Percentiles rank a stretch among this genome's conserved stretches.
phyloP scores from a whole-genome alignment of 2,888 invertebrate species.

The Leuctra nigra region DNA sequence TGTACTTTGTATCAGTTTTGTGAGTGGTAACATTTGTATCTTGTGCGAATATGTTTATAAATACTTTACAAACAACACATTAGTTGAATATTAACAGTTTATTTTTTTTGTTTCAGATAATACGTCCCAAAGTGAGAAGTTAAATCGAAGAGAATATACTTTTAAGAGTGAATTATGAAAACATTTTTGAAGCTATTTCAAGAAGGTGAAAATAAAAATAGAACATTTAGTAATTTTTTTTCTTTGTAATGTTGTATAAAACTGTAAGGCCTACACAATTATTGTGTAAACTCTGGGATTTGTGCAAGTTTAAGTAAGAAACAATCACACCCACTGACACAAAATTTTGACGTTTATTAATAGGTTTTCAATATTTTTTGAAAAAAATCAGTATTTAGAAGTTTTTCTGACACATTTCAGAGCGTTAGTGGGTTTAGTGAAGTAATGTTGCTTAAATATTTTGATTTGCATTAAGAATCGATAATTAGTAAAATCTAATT shows the following conservation, averaged over 20 bases:
- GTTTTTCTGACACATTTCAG: too few relatives aligned
- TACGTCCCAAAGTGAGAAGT: slow-evolving; percentile 17
- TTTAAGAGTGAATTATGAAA: slow-evolving; percentile 9
- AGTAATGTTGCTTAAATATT: too few relatives aligned
- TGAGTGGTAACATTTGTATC: too few relatives aligned
- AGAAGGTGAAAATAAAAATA: neutral
- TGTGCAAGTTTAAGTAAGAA: slow-evolving; percentile 6
- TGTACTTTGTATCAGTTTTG: too few relatives aligned
- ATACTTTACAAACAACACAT: too few relatives aligned
- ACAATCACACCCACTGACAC: neutral
- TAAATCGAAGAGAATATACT: slow-evolving; percentile 9
- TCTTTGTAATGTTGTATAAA: neutral
- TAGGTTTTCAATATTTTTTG: too few relatives aligned
- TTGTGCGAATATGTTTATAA: too few relatives aligned
- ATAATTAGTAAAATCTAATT: too few relatives aligned
- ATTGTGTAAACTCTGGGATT: slow-evolving; percentile 1
- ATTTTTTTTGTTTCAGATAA: slow-evolving; percentile 17
- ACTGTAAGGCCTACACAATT: neutral
- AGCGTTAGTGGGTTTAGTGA: too few relatives aligned
- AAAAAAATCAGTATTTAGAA: too few relatives aligned
- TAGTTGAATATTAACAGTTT: too few relatives aligned
- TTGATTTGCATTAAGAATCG: too few relatives aligned
- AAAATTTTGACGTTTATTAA: neutral
- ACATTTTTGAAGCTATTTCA: neutral
- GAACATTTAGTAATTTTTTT: neutral